Percentiles rank a stretch among this genome's conserved stretches.
phyloP scores from a whole-genome alignment of 2,888 invertebrate species.

The Troides oblongomaculatus region DNA sequence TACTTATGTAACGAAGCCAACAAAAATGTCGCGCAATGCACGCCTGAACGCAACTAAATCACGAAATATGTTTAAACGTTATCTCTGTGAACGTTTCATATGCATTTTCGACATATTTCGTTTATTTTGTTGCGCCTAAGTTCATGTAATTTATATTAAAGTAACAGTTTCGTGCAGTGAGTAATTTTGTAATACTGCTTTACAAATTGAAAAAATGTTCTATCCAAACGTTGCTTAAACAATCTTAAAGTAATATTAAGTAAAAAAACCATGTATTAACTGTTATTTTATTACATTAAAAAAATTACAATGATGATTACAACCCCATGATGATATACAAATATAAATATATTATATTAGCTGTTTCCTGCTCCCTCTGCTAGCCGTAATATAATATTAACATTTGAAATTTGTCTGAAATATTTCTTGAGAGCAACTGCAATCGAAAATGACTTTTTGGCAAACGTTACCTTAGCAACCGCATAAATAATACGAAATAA shows the following conservation, averaged over 20 bases:
- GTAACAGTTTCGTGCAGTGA: constrained; percentile 4
- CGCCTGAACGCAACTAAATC: constrained; percentile 27
- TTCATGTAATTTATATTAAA: constrained; percentile 21
- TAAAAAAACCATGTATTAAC: no score
- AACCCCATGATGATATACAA: no score
- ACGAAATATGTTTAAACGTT: constrained; percentile 28
- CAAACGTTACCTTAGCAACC: no score
- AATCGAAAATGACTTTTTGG: no score
- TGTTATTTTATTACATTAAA: no score
- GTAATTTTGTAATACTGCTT: background rate
- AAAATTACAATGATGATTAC: no score
- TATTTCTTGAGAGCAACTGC: no score
- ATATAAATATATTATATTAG: no score
- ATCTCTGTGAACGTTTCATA: constrained; percentile 20
- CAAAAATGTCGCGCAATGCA: constrained; percentile 29
- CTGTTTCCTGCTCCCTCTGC: no score
- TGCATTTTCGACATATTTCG: constrained; percentile 27
- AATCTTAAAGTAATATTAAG: background rate
- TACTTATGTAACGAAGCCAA: constrained; percentile 52
- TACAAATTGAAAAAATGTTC: background rate
- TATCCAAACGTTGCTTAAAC: background rate
- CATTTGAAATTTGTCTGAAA: no score
- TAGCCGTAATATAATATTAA: no score
- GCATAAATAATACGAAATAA: no score
- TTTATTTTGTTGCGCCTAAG: constrained; percentile 24